Base-by-base conservation (phyloP, 2,888 invertebrate genomes). In the Zaprionus obscuricornis region DNA sequence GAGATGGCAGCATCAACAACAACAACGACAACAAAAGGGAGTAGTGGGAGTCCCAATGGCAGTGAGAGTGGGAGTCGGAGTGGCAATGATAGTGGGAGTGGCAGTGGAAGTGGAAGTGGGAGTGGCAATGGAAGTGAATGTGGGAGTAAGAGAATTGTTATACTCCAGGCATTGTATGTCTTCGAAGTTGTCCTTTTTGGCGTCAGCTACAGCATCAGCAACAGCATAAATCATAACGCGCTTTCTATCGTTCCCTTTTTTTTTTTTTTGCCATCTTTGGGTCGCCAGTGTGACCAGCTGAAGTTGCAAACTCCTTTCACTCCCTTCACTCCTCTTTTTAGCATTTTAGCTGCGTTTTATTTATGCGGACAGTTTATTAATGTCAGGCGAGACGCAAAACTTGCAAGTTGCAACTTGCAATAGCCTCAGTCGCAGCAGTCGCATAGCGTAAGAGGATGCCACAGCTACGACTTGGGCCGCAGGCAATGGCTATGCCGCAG, bases 301-400 rank as follows among this genome's bases (percentile, higher is more conserved):
- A 27, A 6, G 56, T 31, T 26, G 22, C 34, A 36, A n/a, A 24
- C 45, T 57, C 14, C 60, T 33, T 29, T 29, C 11, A 20, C 39
- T 57, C 52, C 50, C 42, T 39, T 57, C 39, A 45, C 37, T 40
- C 39, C 57, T 45, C 29, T 26, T 29, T 16, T 42, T 13, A 10
- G 11, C 27, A 24, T 60, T 54, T 47, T 67, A 52, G 52, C 67
- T 56, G 77, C 70, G 55, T 86, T 74, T 87, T 84, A 84, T 84
- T 84, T 86, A 84, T 87, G 86, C 83, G 68, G 82, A 84, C 86
- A 86, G 87, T 86, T 86, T 86, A 86, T 87, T 81, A 77, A 87
- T 82, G 82, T 79, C 84, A 72, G 66, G 17, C 62, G 36, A 34
- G 50, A 29, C 47, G 22, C 36, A 17, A 26, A 26, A 10, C 17